Conservation (phyloP, 2,888 invertebrate genomes). For the Torymus tubicola region DNA sequence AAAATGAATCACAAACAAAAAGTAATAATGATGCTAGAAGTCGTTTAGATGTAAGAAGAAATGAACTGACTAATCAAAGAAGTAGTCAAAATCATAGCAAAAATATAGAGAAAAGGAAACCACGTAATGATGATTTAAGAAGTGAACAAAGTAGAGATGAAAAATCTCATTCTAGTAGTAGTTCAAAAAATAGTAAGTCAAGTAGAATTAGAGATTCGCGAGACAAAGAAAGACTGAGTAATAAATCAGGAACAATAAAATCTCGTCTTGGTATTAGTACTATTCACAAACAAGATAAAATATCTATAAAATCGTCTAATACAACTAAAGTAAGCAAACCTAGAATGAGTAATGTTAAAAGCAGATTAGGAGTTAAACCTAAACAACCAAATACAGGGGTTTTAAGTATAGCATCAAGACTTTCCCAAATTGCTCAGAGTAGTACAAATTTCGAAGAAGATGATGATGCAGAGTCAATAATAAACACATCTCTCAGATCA, state of each 20-base stretch:
- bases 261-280: slow-evolving; percentile 66
- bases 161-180: slow-evolving; percentile 54
- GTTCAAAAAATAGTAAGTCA: slow-evolving; percentile 60
- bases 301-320: slow-evolving; percentile 45
- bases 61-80: slow-evolving; percentile 59
- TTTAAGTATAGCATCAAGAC: slow-evolving; percentile 23
- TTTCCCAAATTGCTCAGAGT: slow-evolving; percentile 66
- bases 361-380: slow-evolving; percentile 65
- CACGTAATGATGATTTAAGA: slow-evolving; percentile 54
- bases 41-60: slow-evolving; percentile 60
- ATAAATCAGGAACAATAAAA: slow-evolving; percentile 64
- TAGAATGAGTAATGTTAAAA: slow-evolving; percentile 70
- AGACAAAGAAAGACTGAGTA: slow-evolving; percentile 36
- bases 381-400: slow-evolving; percentile 25
- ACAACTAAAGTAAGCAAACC: slow-evolving; percentile 55
- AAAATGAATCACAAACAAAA: slow-evolving; percentile 61
- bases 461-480: slow-evolving; percentile 73
- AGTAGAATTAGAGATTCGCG: slow-evolving; percentile 53
- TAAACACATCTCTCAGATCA: slow-evolving; percentile 68
- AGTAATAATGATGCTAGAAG: slow-evolving; percentile 55
- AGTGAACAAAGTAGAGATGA: slow-evolving; percentile 56
- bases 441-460: slow-evolving; percentile 81
- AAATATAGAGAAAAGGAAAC: slow-evolving; percentile 52
- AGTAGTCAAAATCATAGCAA: slow-evolving; percentile 57
- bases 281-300: slow-evolving; percentile 42